Evolutionary conservation across 2,113 vertebrate species (phyloP), one percentile per base, ranked within the genome.

Genomic region (Podarcis cretensis): DNA sequence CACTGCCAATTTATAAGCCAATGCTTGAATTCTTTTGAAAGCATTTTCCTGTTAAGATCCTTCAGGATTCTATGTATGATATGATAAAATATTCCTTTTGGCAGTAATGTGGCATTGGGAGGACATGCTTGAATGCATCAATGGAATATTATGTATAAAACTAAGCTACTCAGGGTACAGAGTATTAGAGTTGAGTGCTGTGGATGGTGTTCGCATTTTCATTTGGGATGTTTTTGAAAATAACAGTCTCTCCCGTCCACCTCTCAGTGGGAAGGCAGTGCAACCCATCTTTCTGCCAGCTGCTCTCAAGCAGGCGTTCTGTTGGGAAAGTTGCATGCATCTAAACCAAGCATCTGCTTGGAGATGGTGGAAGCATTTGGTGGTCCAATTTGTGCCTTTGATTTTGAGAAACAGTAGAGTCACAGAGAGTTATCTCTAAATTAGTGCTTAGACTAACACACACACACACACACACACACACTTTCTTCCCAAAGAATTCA

Each of bases 11-110:
- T 86, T 68, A 66, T 30, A 69, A 86, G 66, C 37, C 2, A 86
- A 32, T 69, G n/a, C 9, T 69, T 48, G 32, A 68, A 63, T 79
- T 54, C 21, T 86, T 78, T 54, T 25, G n/a, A 68, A 32, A 32
- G 76, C 40, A 25, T 66, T 87, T 66, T 87, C 40, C 40, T 79
- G 40, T 69, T 87, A 18, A 48, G 65, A 80, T 80, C 59, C n/a
- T 69, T 69, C 76, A 18, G 9, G 63, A 48, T 69, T 68, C 54
- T 57, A 4, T 68, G 65, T 25, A 35, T 35, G 14, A 20, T 80
- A 71, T 73, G n/a, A 57, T 81, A 87, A 87, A 80, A 81, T 87
- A 59, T 81, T 81, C 23, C 32, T 57, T 87, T 71, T 57, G 40
- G 65, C 75, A 87, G 6, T 35, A 71, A 35, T 30, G n/a, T 35